Conservation (phyloP, 2,113 vertebrate genomes). For the Chiloscyllium plagiosum region DNA sequence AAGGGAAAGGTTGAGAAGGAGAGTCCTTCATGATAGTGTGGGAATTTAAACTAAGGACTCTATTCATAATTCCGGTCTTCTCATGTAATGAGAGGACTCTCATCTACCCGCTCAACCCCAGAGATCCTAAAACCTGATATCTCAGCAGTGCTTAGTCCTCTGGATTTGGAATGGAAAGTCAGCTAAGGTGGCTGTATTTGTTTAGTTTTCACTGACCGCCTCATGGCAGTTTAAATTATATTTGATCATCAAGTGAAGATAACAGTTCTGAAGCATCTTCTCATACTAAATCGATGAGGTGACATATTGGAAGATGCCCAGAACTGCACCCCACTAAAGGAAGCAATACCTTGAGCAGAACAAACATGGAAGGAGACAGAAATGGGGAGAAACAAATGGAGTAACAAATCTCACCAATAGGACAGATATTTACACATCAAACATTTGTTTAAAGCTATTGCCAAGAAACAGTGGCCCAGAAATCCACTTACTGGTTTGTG, state of each 20-base stretch:
- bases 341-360: background rate
- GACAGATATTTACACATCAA: background rate
- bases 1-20: no score
- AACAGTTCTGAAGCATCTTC: background rate
- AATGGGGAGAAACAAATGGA: background rate
- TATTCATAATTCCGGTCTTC: background rate
- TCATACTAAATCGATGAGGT: background rate
- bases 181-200: no score
- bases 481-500: slow-evolving; percentile 18
- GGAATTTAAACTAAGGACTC: background rate
- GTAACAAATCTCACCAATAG: background rate
- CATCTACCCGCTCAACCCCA: background rate
- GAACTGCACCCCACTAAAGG: background rate
- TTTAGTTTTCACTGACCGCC: background rate
- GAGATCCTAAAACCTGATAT: background rate
- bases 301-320: background rate
- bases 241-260: background rate
- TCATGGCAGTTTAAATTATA: background rate
- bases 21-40: no score
- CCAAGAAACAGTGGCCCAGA: background rate
- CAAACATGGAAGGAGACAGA: background rate
- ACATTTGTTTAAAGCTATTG: background rate
- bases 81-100: background rate
- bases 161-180: background rate
- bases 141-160: background rate